A percentile compares a stretch with the other conserved stretches of the same genome.
These are phyloP conservation scores for Gephyroberyx darwinii DNA, from an alignment of 2,797 vertebrate genomes.

Conservation along the genomic window DNA sequence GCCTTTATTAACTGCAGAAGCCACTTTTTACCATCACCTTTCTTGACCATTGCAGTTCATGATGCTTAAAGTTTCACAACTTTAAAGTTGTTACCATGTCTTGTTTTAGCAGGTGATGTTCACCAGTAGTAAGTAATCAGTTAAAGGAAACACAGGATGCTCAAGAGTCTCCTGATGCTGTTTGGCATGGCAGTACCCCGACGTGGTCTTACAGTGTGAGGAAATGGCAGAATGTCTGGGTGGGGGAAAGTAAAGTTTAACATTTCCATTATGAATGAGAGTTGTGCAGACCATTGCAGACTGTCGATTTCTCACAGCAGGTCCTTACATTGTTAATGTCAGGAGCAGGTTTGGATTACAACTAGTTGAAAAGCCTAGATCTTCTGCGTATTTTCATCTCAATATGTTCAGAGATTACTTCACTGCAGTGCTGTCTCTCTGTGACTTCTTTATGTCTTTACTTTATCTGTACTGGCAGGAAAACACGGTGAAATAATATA, in stretches of 20 bases:
- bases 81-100: background rate
- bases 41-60: background rate
- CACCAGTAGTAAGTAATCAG: slow-evolving; percentile 17
- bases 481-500: background rate
- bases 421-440: background rate
- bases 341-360: slow-evolving; percentile 9
- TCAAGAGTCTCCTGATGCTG: slow-evolving; percentile 1
- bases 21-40: background rate
- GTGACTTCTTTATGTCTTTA: background rate
- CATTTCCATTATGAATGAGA: slow-evolving; percentile 66
- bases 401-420: slow-evolving; percentile 8
- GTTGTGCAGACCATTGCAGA: slow-evolving; percentile 31
- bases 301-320: slow-evolving; percentile 42
- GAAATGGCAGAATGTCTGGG: slow-evolving; percentile 11
- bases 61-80: background rate
- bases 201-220: background rate
- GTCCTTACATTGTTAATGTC: slow-evolving; percentile 11
- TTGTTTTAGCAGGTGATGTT: slow-evolving; percentile 2
- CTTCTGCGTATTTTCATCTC: background rate
- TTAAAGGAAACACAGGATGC: slow-evolving; percentile 1
- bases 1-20: slow-evolving; percentile 33
- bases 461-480: background rate
- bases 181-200: too few species aligned
- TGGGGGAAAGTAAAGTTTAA: slow-evolving; percentile 65
- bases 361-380: background rate